These are phyloP conservation scores for Echinometra lucunter DNA, from an alignment of 53 echinoderm and acorn worm species.

Conservation along the genomic window DNA sequence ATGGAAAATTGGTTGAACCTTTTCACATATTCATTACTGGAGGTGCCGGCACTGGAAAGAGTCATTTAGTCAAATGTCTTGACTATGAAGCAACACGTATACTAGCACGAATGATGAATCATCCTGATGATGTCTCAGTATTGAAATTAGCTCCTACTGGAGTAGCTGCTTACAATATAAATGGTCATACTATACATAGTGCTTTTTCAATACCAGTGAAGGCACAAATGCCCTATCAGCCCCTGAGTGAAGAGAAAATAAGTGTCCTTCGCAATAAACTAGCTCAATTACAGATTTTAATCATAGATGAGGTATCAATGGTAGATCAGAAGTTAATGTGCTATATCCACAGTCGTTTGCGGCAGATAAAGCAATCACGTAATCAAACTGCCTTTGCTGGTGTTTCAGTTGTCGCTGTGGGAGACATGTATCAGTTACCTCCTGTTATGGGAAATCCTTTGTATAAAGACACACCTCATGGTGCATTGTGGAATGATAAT, in stretches of 20 bases:
- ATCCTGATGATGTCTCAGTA: slow-evolving; percentile 73
- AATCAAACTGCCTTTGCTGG: slow-evolving; percentile 70
- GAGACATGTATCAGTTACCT: slow-evolving; percentile 80
- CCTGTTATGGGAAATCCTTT: slow-evolving; percentile 74
- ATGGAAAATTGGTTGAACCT: slow-evolving; percentile 72
- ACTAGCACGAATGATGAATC: slow-evolving; percentile 63
- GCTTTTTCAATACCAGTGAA: slow-evolving; percentile 62
- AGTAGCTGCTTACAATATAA: slow-evolving; percentile 72
- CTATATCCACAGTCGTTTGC: slow-evolving; percentile 76
- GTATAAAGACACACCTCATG: slow-evolving; percentile 43
- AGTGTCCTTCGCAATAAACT: slow-evolving; percentile 70
- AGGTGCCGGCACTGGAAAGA: slow-evolving; percentile 80
- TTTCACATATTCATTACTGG: slow-evolving; percentile 77
- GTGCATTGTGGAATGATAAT: slow-evolving; percentile 72
- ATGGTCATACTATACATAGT: slow-evolving; percentile 73
- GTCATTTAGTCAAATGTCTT: slow-evolving; percentile 76
- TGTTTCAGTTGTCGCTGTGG: slow-evolving; percentile 81
- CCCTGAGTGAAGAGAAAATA: slow-evolving; percentile 75
- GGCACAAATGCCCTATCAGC: slow-evolving; percentile 62
- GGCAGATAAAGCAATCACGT: slow-evolving; percentile 75
- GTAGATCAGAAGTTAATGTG: slow-evolving; percentile 75
- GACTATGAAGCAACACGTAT: slow-evolving; percentile 78
- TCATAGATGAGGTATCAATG: slow-evolving; percentile 89
- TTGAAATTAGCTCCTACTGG: slow-evolving; percentile 70
- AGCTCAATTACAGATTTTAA: slow-evolving; percentile 73